phyloP scores from a whole-genome alignment of 2,888 invertebrate species.

The Clepsis dumicolana region DNA sequence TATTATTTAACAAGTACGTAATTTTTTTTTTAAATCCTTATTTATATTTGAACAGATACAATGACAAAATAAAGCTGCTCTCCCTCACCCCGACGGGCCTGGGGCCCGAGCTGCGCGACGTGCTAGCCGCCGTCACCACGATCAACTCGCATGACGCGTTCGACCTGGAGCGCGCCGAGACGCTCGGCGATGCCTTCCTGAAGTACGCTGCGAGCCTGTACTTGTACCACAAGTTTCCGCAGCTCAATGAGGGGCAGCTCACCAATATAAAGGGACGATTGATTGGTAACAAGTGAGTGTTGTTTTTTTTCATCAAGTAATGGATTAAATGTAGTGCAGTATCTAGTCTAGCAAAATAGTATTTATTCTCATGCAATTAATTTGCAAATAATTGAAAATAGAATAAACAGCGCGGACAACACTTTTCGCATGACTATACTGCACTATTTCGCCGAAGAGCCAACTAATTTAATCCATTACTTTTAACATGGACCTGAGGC shows the following conservation, averaged over 20 bases:
- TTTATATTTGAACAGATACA: conserved; percentile 58
- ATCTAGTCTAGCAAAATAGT: too few species aligned
- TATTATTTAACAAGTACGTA: too few species aligned
- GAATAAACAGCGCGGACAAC: too few species aligned
- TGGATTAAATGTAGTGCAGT: too few species aligned
- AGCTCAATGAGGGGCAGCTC: conserved; percentile 91
- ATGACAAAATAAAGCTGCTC: conserved; percentile 65
- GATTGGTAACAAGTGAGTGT: conserved; percentile 92
- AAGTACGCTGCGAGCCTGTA: conserved; percentile 92
- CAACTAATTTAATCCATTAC: too few species aligned
- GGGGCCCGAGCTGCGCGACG: conserved; percentile 80
- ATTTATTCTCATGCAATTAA: too few species aligned
- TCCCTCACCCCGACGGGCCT: conserved; percentile 49
- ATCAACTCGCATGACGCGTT: conserved; percentile 91
- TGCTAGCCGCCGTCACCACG: conserved; percentile 89
- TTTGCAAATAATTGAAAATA: too few species aligned
- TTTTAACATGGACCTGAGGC: too few species aligned
- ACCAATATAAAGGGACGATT: conserved; percentile 90
- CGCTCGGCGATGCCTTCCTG: conserved; percentile 95
- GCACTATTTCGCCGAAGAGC: too few species aligned
- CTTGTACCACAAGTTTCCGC: conserved; percentile 89
- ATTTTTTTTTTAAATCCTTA: not conserved
- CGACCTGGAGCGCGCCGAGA: conserved; percentile 93
- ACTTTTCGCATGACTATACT: too few species aligned
- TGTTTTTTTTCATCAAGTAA: not conserved